Percentiles rank a stretch among this genome's conserved stretches.
These are phyloP conservation scores for Tetanocera ferruginea DNA, from an alignment of 2,888 invertebrate species.

Conservation along the genomic window DNA sequence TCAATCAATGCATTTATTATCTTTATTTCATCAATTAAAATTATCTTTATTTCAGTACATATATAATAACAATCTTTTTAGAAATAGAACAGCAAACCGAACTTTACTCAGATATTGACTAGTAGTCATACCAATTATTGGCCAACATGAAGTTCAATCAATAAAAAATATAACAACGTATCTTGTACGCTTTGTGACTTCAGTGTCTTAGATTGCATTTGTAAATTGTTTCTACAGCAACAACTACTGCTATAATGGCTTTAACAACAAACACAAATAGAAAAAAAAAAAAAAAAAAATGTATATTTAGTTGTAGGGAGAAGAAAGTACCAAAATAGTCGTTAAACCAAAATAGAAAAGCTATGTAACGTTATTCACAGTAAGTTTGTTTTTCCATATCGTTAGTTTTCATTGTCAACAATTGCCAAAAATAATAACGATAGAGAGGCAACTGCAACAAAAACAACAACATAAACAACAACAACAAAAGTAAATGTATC, in stretches of 20 bases:
- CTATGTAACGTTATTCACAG: constrained; percentile 55
- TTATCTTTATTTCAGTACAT: too few species aligned
- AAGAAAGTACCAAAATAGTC: background rate
- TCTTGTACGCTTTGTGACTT: background rate
- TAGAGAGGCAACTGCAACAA: background rate
- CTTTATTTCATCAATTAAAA: too few species aligned
- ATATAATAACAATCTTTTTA: too few species aligned
- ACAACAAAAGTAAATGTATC: constrained; percentile 7
- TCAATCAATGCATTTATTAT: too few species aligned
- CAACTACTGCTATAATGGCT: background rate
- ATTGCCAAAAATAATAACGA: constrained; percentile 36
- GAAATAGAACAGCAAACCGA: background rate
- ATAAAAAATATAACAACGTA: background rate
- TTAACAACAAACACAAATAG: background rate
- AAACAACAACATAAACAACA: background rate
- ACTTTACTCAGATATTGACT: too few species aligned
- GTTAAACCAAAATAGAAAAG: background rate
- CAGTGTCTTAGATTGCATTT: background rate
- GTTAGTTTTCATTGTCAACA: constrained; percentile 67
- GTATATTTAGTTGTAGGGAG: background rate
- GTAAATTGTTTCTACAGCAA: background rate
- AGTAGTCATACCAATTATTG: background rate
- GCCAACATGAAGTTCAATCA: background rate
- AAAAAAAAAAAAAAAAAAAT: background rate
- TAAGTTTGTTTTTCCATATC: constrained; percentile 65